Conservation (phyloP, 2,113 vertebrate species). For the Orcinus orca region DNA sequence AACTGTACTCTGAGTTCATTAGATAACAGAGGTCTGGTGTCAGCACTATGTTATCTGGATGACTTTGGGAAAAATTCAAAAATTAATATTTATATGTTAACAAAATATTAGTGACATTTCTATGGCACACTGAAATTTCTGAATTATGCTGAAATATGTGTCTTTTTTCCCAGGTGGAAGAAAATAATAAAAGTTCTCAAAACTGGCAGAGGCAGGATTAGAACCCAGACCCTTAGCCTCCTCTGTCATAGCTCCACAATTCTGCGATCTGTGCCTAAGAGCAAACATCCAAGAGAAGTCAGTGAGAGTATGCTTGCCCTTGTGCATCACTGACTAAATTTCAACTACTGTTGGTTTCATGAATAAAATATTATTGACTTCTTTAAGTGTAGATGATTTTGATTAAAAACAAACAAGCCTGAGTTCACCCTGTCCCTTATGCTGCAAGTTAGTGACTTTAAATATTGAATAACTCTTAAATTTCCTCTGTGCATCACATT, state of each 20-base stretch:
- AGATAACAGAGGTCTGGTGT: neutral
- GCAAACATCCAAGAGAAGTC: neutral
- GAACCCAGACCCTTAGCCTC: neutral
- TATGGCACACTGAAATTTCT: neutral
- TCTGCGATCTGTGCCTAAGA: neutral
- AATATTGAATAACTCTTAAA: neutral
- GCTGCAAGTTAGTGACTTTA: neutral
- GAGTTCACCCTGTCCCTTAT: neutral
- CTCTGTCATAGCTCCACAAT: neutral
- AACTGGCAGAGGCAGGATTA: neutral
- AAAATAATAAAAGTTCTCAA: neutral
- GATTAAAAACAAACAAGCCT: neutral
- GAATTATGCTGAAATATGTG: neutral
- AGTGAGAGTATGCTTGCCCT: neutral
- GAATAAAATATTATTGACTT: neutral
- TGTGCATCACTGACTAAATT: neutral
- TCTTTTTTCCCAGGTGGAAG: neutral
- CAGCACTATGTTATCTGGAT: neutral
- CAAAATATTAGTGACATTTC: neutral
- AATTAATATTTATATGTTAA: neutral
- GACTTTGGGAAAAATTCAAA: neutral
- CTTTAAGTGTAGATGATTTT: neutral
- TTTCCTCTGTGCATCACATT: neutral
- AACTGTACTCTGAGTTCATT: neutral
- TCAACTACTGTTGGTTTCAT: neutral